Evolutionary conservation across 1,140 invertebrate genomes (phyloP).

Genomic region (Hyphantria cunea): DNA sequence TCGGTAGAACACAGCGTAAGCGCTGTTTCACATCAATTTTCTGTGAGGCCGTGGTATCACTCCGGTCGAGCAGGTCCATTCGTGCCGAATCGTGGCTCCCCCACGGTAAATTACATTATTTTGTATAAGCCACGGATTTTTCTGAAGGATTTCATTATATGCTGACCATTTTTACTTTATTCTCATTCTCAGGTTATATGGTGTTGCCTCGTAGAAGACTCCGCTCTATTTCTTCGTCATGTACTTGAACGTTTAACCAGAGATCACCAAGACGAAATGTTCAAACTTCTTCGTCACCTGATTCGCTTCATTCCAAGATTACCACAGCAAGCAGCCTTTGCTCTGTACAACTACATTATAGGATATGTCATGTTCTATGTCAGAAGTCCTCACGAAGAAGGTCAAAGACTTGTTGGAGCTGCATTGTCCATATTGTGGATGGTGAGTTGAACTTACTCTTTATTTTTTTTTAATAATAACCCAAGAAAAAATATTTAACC

Average conservation of each 20-base stretch:
- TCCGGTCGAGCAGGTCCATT: too few species aligned
- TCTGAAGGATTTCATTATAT: too few species aligned
- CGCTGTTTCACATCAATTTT: too few species aligned
- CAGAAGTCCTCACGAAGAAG: conserved; percentile 95
- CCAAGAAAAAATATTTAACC: too few species aligned
- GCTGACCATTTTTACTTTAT: too few species aligned
- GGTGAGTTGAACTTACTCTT: conserved; percentile 82
- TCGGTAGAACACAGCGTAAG: too few species aligned
- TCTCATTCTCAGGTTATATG: conserved; percentile 90
- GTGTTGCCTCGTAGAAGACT: conserved; percentile 98
- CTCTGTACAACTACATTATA: conserved; percentile 99
- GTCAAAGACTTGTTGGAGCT: conserved; percentile 95
- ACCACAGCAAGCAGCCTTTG: conserved; percentile 98
- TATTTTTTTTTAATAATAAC: background rate
- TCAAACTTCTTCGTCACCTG: conserved; percentile 95
- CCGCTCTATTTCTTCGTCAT: conserved; percentile 96
- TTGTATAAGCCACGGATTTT: too few species aligned
- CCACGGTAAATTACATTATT: too few species aligned
- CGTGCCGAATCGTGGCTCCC: too few species aligned
- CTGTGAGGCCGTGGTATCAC: too few species aligned
- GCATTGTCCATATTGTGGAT: conserved; percentile 98
- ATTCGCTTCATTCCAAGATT: conserved; percentile 96
- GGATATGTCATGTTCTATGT: conserved; percentile 99
- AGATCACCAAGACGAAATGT: conserved; percentile 97
- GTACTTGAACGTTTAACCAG: conserved; percentile 97